A percentile compares a stretch with the other conserved stretches of the same genome.
Evolutionary conservation across 2,797 vertebrate species (phyloP).

Genomic region (Myotis pilosus): DNA sequence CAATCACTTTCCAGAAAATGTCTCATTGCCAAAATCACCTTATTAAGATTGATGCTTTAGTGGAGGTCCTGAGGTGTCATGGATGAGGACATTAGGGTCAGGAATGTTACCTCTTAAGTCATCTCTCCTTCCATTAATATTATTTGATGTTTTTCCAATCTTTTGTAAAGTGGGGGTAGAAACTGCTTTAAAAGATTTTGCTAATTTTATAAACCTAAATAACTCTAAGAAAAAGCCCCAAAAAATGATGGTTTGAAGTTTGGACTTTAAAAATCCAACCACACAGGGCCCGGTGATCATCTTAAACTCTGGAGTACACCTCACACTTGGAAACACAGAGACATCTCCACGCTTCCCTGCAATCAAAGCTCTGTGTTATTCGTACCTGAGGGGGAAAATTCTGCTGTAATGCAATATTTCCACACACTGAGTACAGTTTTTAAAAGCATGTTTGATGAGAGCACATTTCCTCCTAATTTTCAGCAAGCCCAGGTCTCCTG

Average conservation of each 20-base stretch:
- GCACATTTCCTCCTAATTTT: conserved; percentile 1
- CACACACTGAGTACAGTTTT: conserved; percentile 28
- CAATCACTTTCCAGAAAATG: conserved; percentile 42
- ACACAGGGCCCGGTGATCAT: not conserved
- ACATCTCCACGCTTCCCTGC: not conserved
- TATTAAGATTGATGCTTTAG: not conserved
- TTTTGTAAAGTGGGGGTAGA: not conserved
- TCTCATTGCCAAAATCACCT: conserved; percentile 48
- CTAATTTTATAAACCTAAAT: not conserved
- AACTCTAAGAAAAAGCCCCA: not conserved
- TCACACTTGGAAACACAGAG: not conserved
- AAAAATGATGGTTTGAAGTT: conserved; percentile 36
- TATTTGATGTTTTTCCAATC: not conserved
- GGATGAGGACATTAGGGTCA: not conserved
- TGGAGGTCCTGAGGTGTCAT: not conserved
- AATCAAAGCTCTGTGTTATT: not conserved
- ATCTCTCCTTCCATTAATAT: not conserved
- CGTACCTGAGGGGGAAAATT: not conserved
- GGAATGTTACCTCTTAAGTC: not conserved
- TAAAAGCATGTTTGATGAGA: conserved; percentile 38
- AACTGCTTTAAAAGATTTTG: not conserved
- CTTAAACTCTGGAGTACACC: not conserved
- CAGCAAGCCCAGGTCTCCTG: not conserved
- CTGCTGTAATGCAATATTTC: not conserved
- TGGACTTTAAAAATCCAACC: not conserved